Conservation (phyloP, 2,797 vertebrate genomes). For the Galagoides demidoff region DNA sequence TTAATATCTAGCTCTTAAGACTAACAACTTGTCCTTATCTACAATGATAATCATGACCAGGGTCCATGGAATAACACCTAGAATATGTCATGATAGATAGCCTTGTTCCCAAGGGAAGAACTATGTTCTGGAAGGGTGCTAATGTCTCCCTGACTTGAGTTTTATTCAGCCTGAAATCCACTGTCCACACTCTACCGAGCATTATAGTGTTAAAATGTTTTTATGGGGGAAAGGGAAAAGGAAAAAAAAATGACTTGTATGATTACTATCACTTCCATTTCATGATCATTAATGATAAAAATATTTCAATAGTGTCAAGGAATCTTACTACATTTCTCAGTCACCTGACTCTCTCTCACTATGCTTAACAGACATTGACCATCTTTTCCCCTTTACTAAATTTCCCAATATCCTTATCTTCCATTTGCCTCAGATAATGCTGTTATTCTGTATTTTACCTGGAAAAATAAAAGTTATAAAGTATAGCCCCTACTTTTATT, state of each 20-base stretch:
- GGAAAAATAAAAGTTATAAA: neutral
- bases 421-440: neutral
- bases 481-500: neutral
- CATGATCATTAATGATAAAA: neutral
- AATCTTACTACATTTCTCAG: neutral
- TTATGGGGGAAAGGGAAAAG: neutral
- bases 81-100: neutral
- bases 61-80: neutral
- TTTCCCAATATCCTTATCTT: neutral
- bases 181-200: neutral
- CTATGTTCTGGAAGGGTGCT: neutral
- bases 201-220: neutral
- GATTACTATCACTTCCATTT: slow-evolving; percentile 16
- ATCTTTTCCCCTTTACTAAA: neutral
- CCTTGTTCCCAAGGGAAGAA: neutral
- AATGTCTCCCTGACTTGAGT: neutral
- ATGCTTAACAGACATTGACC: neutral
- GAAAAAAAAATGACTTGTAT: neutral
- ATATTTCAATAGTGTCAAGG: neutral
- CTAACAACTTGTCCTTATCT: slow-evolving; percentile 14
- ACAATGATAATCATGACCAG: neutral
- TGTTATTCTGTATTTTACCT: neutral
- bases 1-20: slow-evolving; percentile 45
- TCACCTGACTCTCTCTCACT: neutral
- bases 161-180: neutral